Evolutionary conservation across 2,797 vertebrate genomes (phyloP).

Genomic region (Notoglanidium macrostoma): DNA sequence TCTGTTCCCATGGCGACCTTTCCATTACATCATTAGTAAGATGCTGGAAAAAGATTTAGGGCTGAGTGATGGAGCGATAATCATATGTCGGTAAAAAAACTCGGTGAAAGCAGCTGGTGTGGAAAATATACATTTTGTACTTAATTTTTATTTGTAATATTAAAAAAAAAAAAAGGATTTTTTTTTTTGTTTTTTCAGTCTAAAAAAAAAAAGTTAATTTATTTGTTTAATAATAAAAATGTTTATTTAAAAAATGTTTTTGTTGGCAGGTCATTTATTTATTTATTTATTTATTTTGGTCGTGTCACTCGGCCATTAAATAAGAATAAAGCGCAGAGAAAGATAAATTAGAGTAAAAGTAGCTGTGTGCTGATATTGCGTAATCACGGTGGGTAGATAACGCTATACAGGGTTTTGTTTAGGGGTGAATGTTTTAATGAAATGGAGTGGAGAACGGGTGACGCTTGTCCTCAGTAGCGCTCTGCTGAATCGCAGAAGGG

Average conservation of each 20-base stretch:
- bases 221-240: not conserved
- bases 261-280: not conserved
- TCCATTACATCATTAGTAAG: not conserved
- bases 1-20: not conserved
- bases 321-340: not conserved
- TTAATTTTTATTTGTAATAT: not conserved
- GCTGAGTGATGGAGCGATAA: not conserved
- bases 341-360: not conserved
- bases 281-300: not conserved
- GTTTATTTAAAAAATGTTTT: not conserved
- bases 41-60: not conserved
- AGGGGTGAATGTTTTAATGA: too few species aligned
- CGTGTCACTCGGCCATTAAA: not conserved
- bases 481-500: not conserved
- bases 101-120: not conserved
- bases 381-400: not conserved
- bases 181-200: not conserved
- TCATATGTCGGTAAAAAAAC: not conserved
- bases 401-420: not conserved
- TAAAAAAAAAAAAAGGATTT: not conserved
- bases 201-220: not conserved
- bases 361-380: not conserved
- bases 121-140: not conserved
- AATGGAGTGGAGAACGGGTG: not conserved
- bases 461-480: not conserved